Evolutionary conservation across 2,797 vertebrate genomes (phyloP), one percentile per base, ranked within the genome.

Genomic region (Xiphophorus birchmanni): DNA sequence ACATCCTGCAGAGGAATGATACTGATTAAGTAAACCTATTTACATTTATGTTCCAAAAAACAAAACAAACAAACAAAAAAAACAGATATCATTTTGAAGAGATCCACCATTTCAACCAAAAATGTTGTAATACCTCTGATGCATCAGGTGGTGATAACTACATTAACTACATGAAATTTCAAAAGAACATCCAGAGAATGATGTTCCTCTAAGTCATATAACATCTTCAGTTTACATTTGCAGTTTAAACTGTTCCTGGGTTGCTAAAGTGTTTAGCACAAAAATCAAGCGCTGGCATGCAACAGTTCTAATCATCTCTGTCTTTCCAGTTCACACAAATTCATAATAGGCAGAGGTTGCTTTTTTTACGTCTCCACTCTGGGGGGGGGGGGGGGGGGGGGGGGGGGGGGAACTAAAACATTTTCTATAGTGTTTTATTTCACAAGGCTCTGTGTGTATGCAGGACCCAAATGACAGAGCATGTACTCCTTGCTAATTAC

Each of bases 1-100:
- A 99, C 97, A 0, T 99, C 99, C 99, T 99, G 86, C 13, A 78
- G 26, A 88, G 7, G 3, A 50, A 80, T n/a, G 29, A 79, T 1
- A 67, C 8, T 26, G 17, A 54, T 54, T 78, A 35, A 86, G 65
- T 60, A 75, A 78, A 81, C 10, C 18, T 45, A 32, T 5, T 37
- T 69, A 76, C 10, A 75, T 21, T 80, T 15, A 69, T 69, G 35
- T 69, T 40, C 35, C 17, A 52, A 52, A 52, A 52, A 52, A 32
- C 32, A 32, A 32, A 37, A 40, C 35, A 37, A 37, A 3, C 15
- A 52, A 52, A 52, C 23, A 52, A 69, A 15, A 23, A 42, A 67
- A 9, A 2, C 17, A 40, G 17, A 23, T 40, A 67, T 67, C 4
- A 17, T 63, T 35, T 63, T 63, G 11, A 63, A 63, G 65, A 26